Conservation (phyloP, 2,113 vertebrate species). For the Centropristis striata region DNA sequence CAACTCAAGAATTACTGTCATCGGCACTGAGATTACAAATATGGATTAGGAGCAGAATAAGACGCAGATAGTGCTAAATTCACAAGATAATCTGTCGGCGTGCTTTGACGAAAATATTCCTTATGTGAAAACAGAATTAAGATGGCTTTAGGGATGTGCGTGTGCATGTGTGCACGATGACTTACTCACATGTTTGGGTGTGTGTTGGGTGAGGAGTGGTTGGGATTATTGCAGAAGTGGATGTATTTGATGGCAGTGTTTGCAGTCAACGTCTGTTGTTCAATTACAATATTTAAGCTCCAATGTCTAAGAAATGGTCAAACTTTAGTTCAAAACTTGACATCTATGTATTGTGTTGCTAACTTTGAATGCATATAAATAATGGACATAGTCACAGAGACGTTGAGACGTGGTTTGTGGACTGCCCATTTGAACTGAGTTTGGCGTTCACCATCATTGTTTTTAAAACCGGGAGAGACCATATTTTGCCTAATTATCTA, state of each 20-base stretch:
- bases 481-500: no score
- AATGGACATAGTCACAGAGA: no score
- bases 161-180: slow-evolving; percentile 6
- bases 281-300: not conserved
- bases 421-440: no score
- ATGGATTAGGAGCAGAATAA: slow-evolving; percentile 80
- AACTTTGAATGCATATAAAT: no score
- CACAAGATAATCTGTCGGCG: slow-evolving; percentile 73
- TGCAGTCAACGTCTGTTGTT: not conserved
- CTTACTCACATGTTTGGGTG: slow-evolving; percentile 13
- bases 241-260: slow-evolving; percentile 8
- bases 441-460: no score
- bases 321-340: no score
- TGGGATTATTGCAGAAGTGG: not conserved
- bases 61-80: slow-evolving; percentile 79
- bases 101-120: slow-evolving; percentile 62
- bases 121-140: slow-evolving; percentile 71
- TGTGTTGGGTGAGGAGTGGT: not conserved
- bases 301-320: no score
- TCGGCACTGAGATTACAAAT: slow-evolving; percentile 75
- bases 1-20: slow-evolving; percentile 65
- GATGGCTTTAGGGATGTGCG: not conserved
- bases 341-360: no score
- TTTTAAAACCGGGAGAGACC: no score
- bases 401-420: no score